Evolutionary conservation across 2,113 vertebrate genomes (phyloP).

Genomic region (Neolamprologus toae): DNA sequence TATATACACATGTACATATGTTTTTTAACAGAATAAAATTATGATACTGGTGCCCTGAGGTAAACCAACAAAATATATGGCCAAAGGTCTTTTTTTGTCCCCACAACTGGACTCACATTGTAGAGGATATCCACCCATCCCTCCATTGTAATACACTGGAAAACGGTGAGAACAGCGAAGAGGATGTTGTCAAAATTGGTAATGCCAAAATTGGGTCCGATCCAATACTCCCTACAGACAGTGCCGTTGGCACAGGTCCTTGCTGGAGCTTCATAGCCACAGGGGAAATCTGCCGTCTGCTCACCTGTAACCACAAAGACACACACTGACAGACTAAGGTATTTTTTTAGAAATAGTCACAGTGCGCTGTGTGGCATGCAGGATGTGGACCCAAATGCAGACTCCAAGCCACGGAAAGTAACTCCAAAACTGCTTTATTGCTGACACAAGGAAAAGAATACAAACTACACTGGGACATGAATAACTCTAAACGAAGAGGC

Average conservation of each 20-base stretch:
- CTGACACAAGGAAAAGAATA: neutral
- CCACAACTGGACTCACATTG: constrained; percentile 76
- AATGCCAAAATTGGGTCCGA: constrained; percentile 91
- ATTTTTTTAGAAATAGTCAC: neutral
- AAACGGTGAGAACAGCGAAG: constrained; percentile 90
- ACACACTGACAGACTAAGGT: neutral
- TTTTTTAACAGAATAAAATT: neutral
- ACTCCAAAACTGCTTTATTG: neutral
- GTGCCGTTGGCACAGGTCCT: constrained; percentile 76
- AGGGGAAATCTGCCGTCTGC: constrained; percentile 82
- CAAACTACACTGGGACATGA: neutral
- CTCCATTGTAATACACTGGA: constrained; percentile 99
- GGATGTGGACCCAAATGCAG: neutral
- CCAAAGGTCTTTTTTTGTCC: neutral
- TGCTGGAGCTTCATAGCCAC: constrained; percentile 80
- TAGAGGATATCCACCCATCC: constrained; percentile 98
- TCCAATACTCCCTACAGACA: constrained; percentile 83
- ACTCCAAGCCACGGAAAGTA: neutral
- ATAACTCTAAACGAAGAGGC: neutral
- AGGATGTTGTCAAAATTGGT: constrained; percentile 99
- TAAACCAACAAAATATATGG: neutral
- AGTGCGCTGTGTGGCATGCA: neutral
- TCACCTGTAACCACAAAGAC: constrained; percentile 67
- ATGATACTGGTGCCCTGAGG: neutral
- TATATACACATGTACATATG: neutral